Conservation (phyloP, 1,140 invertebrate genomes). For the Solenopsis invicta region DNA sequence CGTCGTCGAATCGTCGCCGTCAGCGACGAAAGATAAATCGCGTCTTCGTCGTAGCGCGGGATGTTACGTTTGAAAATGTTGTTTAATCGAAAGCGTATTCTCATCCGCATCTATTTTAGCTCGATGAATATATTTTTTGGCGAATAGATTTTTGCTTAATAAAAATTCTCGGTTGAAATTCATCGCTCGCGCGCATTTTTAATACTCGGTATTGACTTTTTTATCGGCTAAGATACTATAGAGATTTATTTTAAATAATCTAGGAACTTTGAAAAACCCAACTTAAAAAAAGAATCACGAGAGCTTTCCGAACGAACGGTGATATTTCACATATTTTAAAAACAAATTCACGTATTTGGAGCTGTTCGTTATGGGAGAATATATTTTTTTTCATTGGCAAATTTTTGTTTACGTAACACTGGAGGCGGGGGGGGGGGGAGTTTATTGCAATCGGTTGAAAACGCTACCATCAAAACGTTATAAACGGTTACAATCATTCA, state of each 20-base stretch:
- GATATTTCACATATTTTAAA: background rate
- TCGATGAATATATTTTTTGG: background rate
- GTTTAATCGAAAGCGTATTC: background rate
- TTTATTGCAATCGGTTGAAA: background rate
- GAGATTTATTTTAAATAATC: background rate
- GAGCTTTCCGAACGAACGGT: no score
- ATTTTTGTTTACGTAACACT: background rate
- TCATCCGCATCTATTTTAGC: background rate
- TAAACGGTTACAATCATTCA: background rate
- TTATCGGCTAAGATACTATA: background rate
- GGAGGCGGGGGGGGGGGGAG: background rate
- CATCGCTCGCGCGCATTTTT: background rate
- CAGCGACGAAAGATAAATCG: constrained; percentile 11
- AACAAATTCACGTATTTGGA: background rate
- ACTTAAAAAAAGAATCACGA: no score
- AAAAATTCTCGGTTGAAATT: background rate
- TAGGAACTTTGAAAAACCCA: background rate
- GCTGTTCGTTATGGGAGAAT: background rate
- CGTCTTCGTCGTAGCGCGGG: background rate
- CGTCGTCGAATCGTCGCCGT: constrained; percentile 21
- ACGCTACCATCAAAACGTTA: background rate
- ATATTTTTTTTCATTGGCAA: background rate
- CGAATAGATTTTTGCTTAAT: background rate
- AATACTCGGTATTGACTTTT: background rate
- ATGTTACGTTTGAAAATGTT: background rate